Percentiles rank a stretch among this genome's conserved stretches.
Evolutionary conservation across 2,113 vertebrate genomes (phyloP).

Genomic region (Hippocampus abdominalis): DNA sequence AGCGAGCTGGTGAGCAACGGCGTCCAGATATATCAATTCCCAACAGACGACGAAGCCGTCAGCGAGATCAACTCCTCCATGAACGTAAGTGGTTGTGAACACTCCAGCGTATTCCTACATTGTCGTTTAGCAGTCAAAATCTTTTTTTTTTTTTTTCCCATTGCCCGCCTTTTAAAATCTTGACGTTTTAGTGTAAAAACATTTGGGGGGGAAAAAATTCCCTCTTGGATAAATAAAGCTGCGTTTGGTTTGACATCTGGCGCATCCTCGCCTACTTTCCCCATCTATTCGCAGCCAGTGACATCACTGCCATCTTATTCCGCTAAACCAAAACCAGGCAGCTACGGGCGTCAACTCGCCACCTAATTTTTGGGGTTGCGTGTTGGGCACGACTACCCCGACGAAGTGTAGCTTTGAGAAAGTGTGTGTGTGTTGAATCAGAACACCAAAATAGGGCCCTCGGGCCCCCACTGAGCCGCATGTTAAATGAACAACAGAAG

Average conservation of each 20-base stretch:
- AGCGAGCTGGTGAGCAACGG: conserved; percentile 97
- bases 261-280: conserved; percentile 27
- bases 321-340: conserved; percentile 26
- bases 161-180: background rate
- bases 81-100: conserved; percentile 81
- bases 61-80: conserved; percentile 95
- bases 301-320: conserved; percentile 48
- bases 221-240: conserved; percentile 12
- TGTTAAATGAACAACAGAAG: conserved; percentile 16
- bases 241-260: conserved; percentile 14
- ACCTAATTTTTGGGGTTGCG: conserved; percentile 47
- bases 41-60: conserved; percentile 89
- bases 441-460: conserved; percentile 23
- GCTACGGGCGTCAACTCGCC: conserved; percentile 46
- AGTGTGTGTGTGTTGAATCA: conserved; percentile 31
- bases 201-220: background rate
- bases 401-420: conserved; percentile 30
- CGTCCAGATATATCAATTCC: conserved; percentile 98
- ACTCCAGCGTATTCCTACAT: background rate
- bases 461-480: conserved; percentile 15
- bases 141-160: background rate
- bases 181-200: background rate
- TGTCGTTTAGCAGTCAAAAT: background rate
- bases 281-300: conserved; percentile 50
- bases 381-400: conserved; percentile 34